phyloP scores from a whole-genome alignment of 1,140 invertebrate species.

The Drosophila nigrodunni region DNA sequence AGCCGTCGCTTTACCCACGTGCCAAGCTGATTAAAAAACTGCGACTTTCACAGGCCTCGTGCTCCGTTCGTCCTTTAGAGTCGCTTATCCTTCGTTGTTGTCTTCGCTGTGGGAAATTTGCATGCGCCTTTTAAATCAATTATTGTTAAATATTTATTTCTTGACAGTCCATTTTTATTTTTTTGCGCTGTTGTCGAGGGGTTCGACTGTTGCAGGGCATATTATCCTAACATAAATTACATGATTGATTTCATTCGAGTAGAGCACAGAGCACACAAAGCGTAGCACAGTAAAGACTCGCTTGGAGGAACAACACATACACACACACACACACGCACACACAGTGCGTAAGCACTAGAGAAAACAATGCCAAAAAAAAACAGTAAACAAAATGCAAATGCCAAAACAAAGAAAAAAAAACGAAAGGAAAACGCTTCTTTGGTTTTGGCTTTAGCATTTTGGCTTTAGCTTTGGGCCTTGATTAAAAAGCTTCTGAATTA shows the following conservation, averaged over 20 bases:
- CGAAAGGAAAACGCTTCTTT: conserved; percentile 17
- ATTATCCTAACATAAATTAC: conserved; percentile 83
- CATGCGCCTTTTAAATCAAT: conserved; percentile 83
- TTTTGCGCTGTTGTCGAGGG: conserved; percentile 3
- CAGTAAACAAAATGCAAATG: conserved; percentile 82
- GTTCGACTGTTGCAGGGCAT: conserved; percentile 39
- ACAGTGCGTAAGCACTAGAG: conserved; percentile 36
- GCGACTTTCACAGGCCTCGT: conserved; percentile 9
- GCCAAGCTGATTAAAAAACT: conserved; percentile 73
- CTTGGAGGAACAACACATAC: conserved; percentile 11
- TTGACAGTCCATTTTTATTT: conserved; percentile 67
- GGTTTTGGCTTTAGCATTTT: conserved; percentile 31
- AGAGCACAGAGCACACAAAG: conserved; percentile 24
- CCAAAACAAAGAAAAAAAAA: neutral
- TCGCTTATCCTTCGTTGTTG: conserved; percentile 8
- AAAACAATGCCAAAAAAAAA: conserved; percentile 57
- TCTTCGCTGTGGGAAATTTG: conserved; percentile 56
- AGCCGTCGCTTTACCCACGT: conserved; percentile 78
- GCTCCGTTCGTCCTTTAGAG: conserved; percentile 10
- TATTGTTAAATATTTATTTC: conserved; percentile 84
- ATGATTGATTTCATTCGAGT: conserved; percentile 80
- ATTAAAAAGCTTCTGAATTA: conserved; percentile 80
- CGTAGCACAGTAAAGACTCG: conserved; percentile 21
- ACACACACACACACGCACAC: conserved; percentile 15
- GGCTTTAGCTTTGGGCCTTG: conserved; percentile 61